A percentile compares a stretch with the other conserved stretches of the same genome.
phyloP scores from a whole-genome alignment of 1,140 invertebrate species.

The Lanistes nyassanus region DNA sequence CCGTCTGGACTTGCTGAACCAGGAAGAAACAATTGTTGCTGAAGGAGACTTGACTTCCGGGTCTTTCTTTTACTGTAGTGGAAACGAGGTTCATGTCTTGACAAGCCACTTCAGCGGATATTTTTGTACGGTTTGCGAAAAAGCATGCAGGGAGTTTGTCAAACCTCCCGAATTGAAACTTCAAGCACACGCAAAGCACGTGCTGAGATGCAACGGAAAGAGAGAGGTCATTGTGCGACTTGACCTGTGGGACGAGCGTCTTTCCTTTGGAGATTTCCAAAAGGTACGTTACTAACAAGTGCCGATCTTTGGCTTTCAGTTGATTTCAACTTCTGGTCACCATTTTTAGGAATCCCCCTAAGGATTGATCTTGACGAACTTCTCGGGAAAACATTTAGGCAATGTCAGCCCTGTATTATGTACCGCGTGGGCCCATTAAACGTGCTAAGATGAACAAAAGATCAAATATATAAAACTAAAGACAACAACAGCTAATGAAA shows the following conservation, averaged over 20 bases:
- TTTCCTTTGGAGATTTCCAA: neutral
- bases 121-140: neutral
- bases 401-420: no score
- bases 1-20: neutral
- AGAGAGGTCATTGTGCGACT: neutral
- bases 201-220: neutral
- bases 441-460: no score
- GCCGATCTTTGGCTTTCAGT: no score
- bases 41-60: neutral
- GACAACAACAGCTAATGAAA: no score
- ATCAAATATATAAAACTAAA: no score
- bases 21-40: no score
- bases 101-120: constrained; percentile 13
- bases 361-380: no score
- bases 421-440: no score
- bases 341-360: no score
- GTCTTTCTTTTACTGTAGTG: neutral
- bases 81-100: neutral
- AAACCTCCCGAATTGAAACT: neutral
- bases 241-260: neutral
- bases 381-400: no score
- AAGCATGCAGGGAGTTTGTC: neutral
- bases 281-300: neutral
- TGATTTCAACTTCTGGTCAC: no score
- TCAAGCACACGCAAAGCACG: neutral